A percentile compares a stretch with the other conserved stretches of the same genome.
Conservation (phyloP, 92 coral and sea anemone species). For the Parazoanthus darwini region DNA sequence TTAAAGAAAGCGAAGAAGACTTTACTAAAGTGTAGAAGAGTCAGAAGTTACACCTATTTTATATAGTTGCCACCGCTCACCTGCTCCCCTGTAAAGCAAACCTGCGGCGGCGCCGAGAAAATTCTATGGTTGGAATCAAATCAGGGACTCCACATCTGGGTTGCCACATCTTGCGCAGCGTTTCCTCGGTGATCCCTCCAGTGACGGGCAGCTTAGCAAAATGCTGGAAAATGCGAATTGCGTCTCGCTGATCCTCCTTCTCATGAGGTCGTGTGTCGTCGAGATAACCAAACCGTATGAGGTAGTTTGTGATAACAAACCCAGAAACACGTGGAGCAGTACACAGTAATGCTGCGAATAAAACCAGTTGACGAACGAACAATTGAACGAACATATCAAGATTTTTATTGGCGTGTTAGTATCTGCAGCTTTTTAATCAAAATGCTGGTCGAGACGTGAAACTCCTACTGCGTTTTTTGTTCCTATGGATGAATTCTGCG, state of each 20-base stretch:
- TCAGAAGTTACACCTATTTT: too few relatives aligned
- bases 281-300: neutral
- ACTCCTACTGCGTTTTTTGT: too few relatives aligned
- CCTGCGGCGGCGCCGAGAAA: neutral
- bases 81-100: slow-evolving; percentile 18
- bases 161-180: neutral
- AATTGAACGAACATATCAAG: neutral
- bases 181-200: neutral
- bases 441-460: too few relatives aligned
- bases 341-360: neutral
- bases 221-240: neutral
- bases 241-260: neutral
- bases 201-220: slow-evolving; percentile 2
- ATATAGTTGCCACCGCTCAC: neutral
- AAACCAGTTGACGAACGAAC: neutral
- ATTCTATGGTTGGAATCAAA: neutral
- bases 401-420: too few relatives aligned
- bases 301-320: neutral
- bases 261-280: neutral
- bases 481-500: neutral
- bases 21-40: too few relatives aligned
- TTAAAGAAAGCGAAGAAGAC: too few relatives aligned
- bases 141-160: slow-evolving; percentile 30
- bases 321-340: neutral
- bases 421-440: too few relatives aligned